A percentile compares a stretch with the other conserved stretches of the same genome.
Conservation (phyloP, 2,888 invertebrate species). For the Pseudanteris insignis region DNA sequence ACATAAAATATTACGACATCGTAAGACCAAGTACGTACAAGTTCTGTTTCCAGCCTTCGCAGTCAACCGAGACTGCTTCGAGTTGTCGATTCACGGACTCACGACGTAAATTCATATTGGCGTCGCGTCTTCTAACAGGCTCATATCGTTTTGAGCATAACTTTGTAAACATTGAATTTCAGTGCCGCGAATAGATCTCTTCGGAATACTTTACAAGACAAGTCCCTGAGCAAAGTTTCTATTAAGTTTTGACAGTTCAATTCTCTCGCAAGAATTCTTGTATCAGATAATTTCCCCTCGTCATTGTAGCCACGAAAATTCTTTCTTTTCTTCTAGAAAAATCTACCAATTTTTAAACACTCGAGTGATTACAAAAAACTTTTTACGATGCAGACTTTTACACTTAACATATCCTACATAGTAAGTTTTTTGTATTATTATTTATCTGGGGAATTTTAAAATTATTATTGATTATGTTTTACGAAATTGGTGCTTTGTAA, state of each 20-base stretch:
- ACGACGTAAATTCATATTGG: constrained; percentile 22
- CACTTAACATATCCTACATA: no score
- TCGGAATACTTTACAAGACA: constrained; percentile 28
- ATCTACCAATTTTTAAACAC: background rate
- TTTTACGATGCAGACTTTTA: no score
- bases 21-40: background rate
- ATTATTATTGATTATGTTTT: no score
- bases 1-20: constrained; percentile 1
- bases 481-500: no score
- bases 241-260: constrained; percentile 42
- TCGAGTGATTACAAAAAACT: no score
- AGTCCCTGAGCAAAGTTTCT: constrained; percentile 27
- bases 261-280: constrained; percentile 8
- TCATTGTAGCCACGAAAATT: no score
- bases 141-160: constrained; percentile 33
- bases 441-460: no score
- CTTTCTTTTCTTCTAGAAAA: background rate
- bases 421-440: no score
- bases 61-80: constrained; percentile 1
- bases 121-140: constrained; percentile 17
- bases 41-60: background rate
- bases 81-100: constrained; percentile 9
- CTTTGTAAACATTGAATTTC: constrained; percentile 39
- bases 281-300: no score
- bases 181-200: constrained; percentile 26